Base-by-base conservation (phyloP, 2,113 vertebrate species). In the Charadrius vociferus region DNA sequence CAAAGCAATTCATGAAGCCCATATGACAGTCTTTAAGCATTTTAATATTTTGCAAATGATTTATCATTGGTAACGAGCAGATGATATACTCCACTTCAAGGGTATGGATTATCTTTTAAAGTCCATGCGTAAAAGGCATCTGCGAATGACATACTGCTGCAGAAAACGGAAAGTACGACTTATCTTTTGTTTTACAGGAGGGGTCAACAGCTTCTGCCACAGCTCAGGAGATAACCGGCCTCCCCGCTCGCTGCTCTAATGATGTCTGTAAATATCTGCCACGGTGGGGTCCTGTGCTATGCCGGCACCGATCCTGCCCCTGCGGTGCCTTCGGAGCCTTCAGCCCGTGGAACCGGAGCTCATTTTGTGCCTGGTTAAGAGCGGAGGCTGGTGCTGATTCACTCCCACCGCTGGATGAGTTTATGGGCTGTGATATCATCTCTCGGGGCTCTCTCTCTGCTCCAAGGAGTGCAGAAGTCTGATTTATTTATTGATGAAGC, bases 51-150 rank as follows among this genome's bases (percentile, higher is more conserved):
- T 56, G 94, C 37, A 43, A 79, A 62, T 84, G 94, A 95, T 96
- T 95, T 97, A 90, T 96, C 81, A 21, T 82, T 80, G 91, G 72
- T 88, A 89, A 90, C 34, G 90, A 95, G 82, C 87, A 52, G 80
- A 84, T 94, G 90, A 95, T 82, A 63, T 72, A 86, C 94, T 96
- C 72, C 83, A 5, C 77, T 81, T 74, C 71, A 50, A 86, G 91
- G 68, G 74, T 93, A 95, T 43, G 81, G 93, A 68, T 93, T 92
- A 82, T 87, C 88, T 81, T 6, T 85, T 85, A 84, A 58, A 36
- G 83, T 30, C 41, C 79, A 3, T 1, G 7, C 6, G 12, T 7
- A 34, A 87, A 39, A 92, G 86, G 73, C 67, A 2, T 49, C 85
- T 45, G 92, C 24, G 7, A 2, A 70, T 73, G 72, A 27, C 70